phyloP scores from a whole-genome alignment of 53 echinoderm and acorn worm species.

The Apostichopus leukothele region DNA sequence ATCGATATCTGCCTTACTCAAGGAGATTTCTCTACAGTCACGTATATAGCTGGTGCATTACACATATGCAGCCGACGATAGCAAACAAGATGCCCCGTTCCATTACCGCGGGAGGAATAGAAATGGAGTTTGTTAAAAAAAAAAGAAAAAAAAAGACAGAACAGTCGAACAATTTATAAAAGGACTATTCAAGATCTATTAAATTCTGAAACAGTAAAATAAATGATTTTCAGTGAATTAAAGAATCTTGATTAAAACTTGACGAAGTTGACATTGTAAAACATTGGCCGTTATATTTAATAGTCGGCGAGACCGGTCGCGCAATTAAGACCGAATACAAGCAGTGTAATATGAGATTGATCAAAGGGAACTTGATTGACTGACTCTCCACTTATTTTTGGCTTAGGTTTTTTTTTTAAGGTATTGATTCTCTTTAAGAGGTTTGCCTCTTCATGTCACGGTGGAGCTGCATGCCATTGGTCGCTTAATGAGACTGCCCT shows the following conservation, averaged over 20 bases:
- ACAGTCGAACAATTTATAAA: background rate
- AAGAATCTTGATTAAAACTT: too few relatives aligned
- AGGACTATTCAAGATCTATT: background rate
- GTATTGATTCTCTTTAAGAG: background rate
- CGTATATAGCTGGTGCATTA: background rate
- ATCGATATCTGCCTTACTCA: slow-evolving; percentile 1
- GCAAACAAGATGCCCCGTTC: background rate
- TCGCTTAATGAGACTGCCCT: background rate
- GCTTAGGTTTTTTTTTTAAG: background rate
- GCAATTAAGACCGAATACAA: background rate
- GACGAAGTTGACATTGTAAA: too few relatives aligned
- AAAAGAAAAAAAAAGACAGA: background rate
- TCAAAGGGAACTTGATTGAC: background rate
- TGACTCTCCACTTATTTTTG: background rate
- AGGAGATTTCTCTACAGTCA: background rate
- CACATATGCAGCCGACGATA: background rate
- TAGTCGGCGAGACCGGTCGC: too few relatives aligned
- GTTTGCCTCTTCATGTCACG: background rate
- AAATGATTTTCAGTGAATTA: too few relatives aligned
- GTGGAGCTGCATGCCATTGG: background rate
- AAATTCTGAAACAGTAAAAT: background rate
- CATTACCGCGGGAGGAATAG: background rate
- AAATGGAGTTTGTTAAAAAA: background rate
- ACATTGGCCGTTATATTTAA: too few relatives aligned
- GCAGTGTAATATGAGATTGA: background rate